Base-by-base conservation (phyloP, 2,797 vertebrate genomes). In the Alosa sapidissima region DNA sequence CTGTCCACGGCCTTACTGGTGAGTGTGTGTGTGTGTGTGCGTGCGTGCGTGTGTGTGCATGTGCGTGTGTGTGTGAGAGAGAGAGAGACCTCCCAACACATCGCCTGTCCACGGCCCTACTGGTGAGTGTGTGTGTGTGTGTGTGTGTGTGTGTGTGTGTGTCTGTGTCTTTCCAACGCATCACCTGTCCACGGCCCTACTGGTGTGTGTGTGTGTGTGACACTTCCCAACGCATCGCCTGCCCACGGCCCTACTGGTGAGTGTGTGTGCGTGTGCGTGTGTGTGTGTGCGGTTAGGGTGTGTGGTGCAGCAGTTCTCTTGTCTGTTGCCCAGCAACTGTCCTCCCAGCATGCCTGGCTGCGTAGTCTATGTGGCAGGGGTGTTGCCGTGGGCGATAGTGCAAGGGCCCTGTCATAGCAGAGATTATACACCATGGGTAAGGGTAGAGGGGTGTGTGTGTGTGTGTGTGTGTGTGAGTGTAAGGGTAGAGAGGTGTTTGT, bases 1-100 rank as follows among this genome's bases (percentile, higher is more conserved):
- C 88, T 98, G 97, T 86, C 97, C 97, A 75, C 95, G 97, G 49
- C 97, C 96, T 16, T 97, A 98, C 89, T 98, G 97, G 97, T 98
- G 47, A 19, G 54, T 62, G 55, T 62, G 55, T n/a, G 54, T 33
- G 81, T 13, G 81, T 52, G 51, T 33, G 81, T 52, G 81, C 14
- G 14, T 82, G 81, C 13, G 81, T 36, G 10, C 33, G 81, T 41
- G 41, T 4, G 3, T 41, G 21, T 82, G 51, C 19, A 54, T 14
- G 14, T 82, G 81, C 13, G 81, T 36, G 10, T 33, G 81, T 41
- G 41, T 4, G 3, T 41, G 21, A n/a, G n/a, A n/a, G n/a, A n/a
- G 3, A 41, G 21, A n/a, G n/a, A n/a, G n/a, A n/a, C 8, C 81
- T 52, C 51, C 9, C 51, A 52, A 13, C 8, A 51, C 9, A 52